Evolutionary conservation across 2,888 invertebrate species (phyloP).

Genomic region (Omphaloscelis lunosa): DNA sequence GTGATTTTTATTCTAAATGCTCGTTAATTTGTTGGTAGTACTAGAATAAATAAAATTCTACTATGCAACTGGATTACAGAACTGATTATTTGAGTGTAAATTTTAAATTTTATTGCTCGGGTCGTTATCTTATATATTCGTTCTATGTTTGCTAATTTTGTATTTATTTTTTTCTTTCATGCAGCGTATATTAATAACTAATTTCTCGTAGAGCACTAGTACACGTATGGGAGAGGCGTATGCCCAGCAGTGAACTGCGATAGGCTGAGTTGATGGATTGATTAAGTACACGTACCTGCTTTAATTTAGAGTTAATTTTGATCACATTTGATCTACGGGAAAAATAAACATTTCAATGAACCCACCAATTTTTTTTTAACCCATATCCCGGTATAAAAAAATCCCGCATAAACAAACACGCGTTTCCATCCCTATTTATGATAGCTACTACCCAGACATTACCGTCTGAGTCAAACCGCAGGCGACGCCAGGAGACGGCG

Average conservation of each 20-base stretch:
- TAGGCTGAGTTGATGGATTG: too few relatives aligned
- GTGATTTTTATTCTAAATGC: background rate
- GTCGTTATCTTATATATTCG: background rate
- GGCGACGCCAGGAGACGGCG: slow-evolving; percentile 65
- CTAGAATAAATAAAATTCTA: background rate
- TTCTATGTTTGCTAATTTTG: background rate
- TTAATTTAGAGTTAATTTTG: too few relatives aligned
- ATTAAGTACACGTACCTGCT: too few relatives aligned
- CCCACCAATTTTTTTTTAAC: background rate
- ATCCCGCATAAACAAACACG: slow-evolving; percentile 14
- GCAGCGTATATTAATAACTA: background rate
- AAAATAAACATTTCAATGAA: too few relatives aligned
- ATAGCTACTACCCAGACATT: slow-evolving; percentile 64
- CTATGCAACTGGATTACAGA: background rate
- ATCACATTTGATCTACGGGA: too few relatives aligned
- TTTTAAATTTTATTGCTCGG: background rate
- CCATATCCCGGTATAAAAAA: background rate
- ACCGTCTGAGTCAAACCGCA: slow-evolving; percentile 75
- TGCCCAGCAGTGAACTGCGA: too few relatives aligned
- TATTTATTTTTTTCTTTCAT: background rate
- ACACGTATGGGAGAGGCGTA: too few relatives aligned
- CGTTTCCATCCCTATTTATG: slow-evolving; percentile 59
- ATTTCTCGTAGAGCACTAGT: too few relatives aligned
- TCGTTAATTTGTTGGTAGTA: background rate
- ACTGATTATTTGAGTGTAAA: background rate